A percentile compares a stretch with the other conserved stretches of the same genome.
phyloP scores from a whole-genome alignment of 2,797 vertebrate species.

The Sphaeramia orbicularis region DNA sequence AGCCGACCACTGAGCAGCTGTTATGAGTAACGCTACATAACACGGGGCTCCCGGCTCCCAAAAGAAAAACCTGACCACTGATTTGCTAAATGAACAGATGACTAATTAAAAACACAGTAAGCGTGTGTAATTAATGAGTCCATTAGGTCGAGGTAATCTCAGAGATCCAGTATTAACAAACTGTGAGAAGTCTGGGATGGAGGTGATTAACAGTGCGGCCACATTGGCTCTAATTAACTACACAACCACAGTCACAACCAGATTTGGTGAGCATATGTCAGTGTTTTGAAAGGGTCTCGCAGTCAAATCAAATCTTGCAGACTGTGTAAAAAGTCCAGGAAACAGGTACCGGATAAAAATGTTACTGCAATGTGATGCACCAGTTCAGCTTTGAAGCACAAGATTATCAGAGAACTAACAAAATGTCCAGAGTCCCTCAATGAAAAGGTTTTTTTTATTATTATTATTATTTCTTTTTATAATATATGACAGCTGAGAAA shows the following conservation, averaged over 20 bases:
- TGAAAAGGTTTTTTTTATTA: constrained; percentile 8
- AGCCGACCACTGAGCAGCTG: constrained; percentile 61
- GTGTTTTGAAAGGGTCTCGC: constrained; percentile 30
- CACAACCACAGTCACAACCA: constrained; percentile 77
- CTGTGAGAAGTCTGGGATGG: constrained; percentile 44
- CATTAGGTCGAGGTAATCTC: constrained; percentile 78
- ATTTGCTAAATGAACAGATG: constrained; percentile 67
- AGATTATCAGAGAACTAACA: constrained; percentile 2
- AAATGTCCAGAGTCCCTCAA: constrained; percentile 21
- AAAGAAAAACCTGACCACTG: constrained; percentile 28
- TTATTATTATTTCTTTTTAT: too few species aligned
- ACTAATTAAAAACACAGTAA: constrained; percentile 81
- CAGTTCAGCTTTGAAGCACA: too few species aligned
- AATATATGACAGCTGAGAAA: not conserved
- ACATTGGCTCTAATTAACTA: constrained; percentile 71
- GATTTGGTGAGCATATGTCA: constrained; percentile 69
- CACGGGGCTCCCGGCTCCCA: constrained; percentile 54
- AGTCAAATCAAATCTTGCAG: constrained; percentile 9
- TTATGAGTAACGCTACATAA: constrained; percentile 73
- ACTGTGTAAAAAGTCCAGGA: not conserved
- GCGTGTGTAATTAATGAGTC: constrained; percentile 79
- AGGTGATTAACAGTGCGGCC: constrained; percentile 76
- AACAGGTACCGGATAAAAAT: not conserved
- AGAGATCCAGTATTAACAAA: constrained; percentile 81
- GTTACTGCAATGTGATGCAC: too few species aligned